Base-by-base conservation (phyloP, 1,140 invertebrate species). In the Mizuhopecten yessoensis region DNA sequence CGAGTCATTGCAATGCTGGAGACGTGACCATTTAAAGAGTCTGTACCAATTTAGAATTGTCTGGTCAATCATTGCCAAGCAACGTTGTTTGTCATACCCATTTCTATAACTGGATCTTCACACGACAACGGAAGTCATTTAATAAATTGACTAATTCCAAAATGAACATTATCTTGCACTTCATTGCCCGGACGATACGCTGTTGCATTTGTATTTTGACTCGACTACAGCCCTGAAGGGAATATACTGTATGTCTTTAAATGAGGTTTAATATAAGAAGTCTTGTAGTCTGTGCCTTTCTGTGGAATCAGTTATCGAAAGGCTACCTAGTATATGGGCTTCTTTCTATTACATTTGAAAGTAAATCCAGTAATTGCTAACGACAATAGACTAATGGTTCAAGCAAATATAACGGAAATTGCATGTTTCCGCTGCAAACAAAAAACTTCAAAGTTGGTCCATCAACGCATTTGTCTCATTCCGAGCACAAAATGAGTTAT, bases 401-500 rank as follows among this genome's bases (percentile, higher is more conserved):
- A 9, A 29, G 23, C 57, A 49, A 49, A 13, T 15, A 20, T 49
- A 20, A 49, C 45, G 20, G 20, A 49, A 10, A 75, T 75, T 29
- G 0, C 57, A n/a, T 75, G n/a, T 75, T 75, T 3, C 57, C 5
- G 29, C 45, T 29, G 57, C n/a, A 75, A 75, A 75, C 29, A 7
- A n/a, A 75, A 75, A n/a, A n/a, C 5, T n/a, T 29, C 57, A 29
- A 29, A n/a, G 57, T 75, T 29, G n/a, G 57, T 75, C 23, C n/a
- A 75, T 75, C 23, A 75, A 75, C 57, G 5, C n/a, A 75, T 75
- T 75, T 75, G 57, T 75, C 57, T 75, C 57, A 75, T 75, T 75
- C n/a, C 7, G 57, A 7, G 57, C 29, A 29, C 57, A 75, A 75
- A 75, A 75, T n/a, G n/a, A 75, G n/a, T 29, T 75, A 75, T 75